These are phyloP conservation scores for Aurelia sp. DNA, from an alignment of 30 jellyfish, hydroid and myxozoan genomes.

Conservation along the genomic window DNA sequence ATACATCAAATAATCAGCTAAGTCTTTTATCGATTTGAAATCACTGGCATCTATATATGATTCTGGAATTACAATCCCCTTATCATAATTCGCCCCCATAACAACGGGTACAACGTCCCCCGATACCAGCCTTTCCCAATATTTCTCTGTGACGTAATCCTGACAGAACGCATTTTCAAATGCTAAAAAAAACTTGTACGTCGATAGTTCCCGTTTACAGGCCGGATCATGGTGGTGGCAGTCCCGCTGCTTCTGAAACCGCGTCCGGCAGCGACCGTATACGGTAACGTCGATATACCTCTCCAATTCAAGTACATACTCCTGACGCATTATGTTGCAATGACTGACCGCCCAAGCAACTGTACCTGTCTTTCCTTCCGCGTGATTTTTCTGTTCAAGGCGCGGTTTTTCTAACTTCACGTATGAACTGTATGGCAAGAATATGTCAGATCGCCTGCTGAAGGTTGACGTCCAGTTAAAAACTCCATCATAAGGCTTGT, in stretches of 20 bases:
- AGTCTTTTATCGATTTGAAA: constrained; percentile 76
- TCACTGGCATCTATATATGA: constrained; percentile 83
- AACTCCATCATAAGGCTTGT: constrained; percentile 81
- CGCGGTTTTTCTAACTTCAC: neutral
- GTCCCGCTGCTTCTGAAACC: constrained; percentile 59
- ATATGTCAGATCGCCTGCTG: constrained; percentile 78
- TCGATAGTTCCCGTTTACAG: constrained; percentile 67
- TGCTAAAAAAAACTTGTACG: constrained; percentile 81
- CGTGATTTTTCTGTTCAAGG: constrained; percentile 48
- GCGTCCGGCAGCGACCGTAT: constrained; percentile 82
- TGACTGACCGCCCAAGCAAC: constrained; percentile 93
- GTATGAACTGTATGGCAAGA: constrained; percentile 16
- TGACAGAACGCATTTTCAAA: constrained; percentile 92
- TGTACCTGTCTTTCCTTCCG: constrained; percentile 71
- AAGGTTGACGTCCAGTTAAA: constrained; percentile 95
- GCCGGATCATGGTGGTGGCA: constrained; percentile 53
- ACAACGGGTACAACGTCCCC: constrained; percentile 85
- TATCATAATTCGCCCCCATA: constrained; percentile 88
- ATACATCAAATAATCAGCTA: constrained; percentile 82
- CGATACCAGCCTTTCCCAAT: constrained; percentile 69
- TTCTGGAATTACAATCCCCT: constrained; percentile 76
- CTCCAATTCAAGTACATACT: constrained; percentile 87
- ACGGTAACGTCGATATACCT: constrained; percentile 83
- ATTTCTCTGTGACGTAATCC: constrained; percentile 96
- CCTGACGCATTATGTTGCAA: constrained; percentile 82